Conservation (phyloP, 23 tunicate species). For the Phallusia fumigata region DNA sequence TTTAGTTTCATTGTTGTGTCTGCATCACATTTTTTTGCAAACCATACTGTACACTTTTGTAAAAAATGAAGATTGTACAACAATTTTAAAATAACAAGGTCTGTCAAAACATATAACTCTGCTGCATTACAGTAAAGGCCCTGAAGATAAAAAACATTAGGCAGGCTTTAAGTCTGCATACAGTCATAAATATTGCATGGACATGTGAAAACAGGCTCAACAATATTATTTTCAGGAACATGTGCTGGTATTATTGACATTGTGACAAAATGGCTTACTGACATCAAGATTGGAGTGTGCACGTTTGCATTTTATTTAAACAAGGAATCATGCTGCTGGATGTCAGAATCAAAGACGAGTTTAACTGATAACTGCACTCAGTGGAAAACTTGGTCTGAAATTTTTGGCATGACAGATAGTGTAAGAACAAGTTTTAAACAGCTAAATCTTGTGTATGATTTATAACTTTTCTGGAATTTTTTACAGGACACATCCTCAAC, state of each 20-base stretch:
- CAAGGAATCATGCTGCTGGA: constrained; percentile 96
- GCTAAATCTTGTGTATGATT: not conserved
- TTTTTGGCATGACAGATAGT: constrained; percentile 48
- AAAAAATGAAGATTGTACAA: not conserved
- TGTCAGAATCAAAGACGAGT: constrained; percentile 18
- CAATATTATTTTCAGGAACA: constrained; percentile 42
- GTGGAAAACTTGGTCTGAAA: constrained; percentile 80
- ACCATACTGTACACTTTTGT: not conserved
- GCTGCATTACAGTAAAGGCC: not conserved
- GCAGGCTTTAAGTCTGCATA: too few species aligned
- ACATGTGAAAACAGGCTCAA: not conserved
- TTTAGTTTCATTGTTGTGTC: too few species aligned
- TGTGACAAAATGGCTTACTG: constrained; percentile 90
- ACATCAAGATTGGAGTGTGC: constrained; percentile 83
- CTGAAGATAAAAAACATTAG: too few species aligned
- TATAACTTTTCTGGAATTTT: not conserved
- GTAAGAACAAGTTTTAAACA: constrained; percentile 12
- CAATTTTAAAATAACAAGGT: too few species aligned
- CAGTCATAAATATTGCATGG: constrained; percentile 5
- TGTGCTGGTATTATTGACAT: constrained; percentile 96
- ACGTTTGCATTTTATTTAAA: constrained; percentile 61
- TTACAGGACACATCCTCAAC: not conserved
- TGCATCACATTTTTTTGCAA: too few species aligned
- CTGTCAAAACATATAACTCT: too few species aligned
- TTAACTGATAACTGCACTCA: constrained; percentile 40